Percentiles rank a stretch among this genome's conserved stretches.
Evolutionary conservation across 2,797 vertebrate species (phyloP).

Genomic region (Danio jaintianensis): DNA sequence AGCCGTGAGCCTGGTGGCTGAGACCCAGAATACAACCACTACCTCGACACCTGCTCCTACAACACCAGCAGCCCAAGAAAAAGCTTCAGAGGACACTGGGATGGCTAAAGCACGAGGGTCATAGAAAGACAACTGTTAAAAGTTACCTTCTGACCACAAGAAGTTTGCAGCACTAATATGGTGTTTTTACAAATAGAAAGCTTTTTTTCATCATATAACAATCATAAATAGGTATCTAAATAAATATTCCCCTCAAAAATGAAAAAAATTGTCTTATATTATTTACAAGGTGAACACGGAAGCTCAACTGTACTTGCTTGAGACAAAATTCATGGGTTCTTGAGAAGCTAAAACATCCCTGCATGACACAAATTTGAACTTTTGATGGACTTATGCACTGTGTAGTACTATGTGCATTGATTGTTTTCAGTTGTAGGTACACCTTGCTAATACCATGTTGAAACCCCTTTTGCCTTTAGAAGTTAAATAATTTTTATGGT

Average conservation of each 20-base stretch:
- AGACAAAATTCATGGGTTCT: background rate
- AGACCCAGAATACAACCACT: conserved; percentile 42
- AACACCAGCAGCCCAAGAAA: conserved; percentile 18
- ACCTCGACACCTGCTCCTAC: conserved; percentile 52
- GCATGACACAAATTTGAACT: no score
- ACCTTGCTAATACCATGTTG: no score
- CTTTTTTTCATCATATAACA: background rate
- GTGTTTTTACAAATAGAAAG: background rate
- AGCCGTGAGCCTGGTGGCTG: conserved; percentile 46
- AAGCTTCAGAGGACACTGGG: conserved; percentile 15
- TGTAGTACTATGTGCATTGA: background rate
- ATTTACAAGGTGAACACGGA: background rate
- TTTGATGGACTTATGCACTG: background rate
- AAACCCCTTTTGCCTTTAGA: no score
- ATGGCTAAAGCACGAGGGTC: conserved; percentile 7
- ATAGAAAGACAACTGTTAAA: conserved; percentile 13
- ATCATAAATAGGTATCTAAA: background rate
- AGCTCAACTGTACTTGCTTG: background rate
- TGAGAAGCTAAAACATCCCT: no score
- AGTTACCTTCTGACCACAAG: background rate
- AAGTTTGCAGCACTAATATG: background rate
- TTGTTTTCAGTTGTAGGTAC: background rate
- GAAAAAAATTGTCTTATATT: background rate
- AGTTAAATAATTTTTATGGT: no score
- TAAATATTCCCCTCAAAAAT: background rate